phyloP scores from a whole-genome alignment of 2,888 invertebrate genomes.

The Polymixis lichenea region DNA sequence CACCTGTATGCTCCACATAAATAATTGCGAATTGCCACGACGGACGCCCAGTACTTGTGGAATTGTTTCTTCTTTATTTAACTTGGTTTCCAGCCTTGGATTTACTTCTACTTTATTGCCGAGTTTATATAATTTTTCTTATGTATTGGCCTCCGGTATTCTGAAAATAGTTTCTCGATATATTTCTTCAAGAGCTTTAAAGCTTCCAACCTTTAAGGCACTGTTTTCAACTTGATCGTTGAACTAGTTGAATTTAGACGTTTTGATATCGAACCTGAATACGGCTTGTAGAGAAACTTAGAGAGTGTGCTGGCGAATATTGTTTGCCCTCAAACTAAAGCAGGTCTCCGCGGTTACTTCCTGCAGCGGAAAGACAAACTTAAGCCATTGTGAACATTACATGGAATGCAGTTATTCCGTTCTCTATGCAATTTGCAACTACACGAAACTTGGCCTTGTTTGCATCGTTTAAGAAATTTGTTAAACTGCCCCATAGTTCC shows the following conservation, averaged over 20 bases:
- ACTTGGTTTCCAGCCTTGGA: conserved; percentile 31
- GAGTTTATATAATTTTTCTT: conserved; percentile 18
- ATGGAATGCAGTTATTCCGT: conserved; percentile 72
- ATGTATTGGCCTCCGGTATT: not conserved
- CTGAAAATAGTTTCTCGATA: conserved; percentile 23
- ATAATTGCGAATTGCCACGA: conserved; percentile 65
- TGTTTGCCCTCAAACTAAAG: conserved; percentile 73
- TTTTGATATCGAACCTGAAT: conserved; percentile 72
- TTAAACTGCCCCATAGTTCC: conserved; percentile 24
- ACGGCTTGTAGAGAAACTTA: conserved; percentile 69
- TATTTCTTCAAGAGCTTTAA: conserved; percentile 19
- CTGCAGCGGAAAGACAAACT: conserved; percentile 75
- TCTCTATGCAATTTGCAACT: conserved; percentile 71
- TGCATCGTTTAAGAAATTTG: conserved; percentile 61
- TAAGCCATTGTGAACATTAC: conserved; percentile 76
- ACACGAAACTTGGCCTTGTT: conserved; percentile 64
- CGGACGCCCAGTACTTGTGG: conserved; percentile 55
- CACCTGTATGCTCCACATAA: conserved; percentile 70
- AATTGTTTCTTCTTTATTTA: conserved; percentile 54
- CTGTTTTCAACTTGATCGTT: conserved; percentile 67
- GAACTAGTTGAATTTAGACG: conserved; percentile 67
- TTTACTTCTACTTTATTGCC: conserved; percentile 44
- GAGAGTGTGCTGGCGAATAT: conserved; percentile 63
- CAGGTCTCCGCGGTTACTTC: conserved; percentile 70
- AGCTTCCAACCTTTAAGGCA: conserved; percentile 9